Conservation (phyloP, 2,888 invertebrate genomes). For the Drosophila buzzatii region DNA sequence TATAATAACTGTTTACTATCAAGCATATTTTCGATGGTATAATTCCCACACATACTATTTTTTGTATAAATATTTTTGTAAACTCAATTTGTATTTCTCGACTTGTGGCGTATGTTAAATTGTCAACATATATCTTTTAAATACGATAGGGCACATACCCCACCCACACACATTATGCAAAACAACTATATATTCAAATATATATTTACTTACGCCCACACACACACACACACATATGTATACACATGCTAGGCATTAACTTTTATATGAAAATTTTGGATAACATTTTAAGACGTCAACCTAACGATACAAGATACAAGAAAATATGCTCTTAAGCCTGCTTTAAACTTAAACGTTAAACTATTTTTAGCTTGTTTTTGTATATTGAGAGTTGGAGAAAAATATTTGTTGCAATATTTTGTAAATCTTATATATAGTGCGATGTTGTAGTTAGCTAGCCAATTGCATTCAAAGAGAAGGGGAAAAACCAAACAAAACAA, state of each 20-base stretch:
- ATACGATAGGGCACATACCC: not conserved
- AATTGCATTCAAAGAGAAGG: slow-evolving; percentile 51
- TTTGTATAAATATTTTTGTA: slow-evolving; percentile 57
- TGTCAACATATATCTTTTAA: slow-evolving; percentile 37
- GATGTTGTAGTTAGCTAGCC: slow-evolving; percentile 75
- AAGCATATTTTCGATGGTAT: slow-evolving; percentile 26
- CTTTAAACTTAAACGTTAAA: slow-evolving; percentile 76
- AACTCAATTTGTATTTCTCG: slow-evolving; percentile 37
- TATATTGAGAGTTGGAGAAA: slow-evolving; percentile 44
- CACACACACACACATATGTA: slow-evolving; percentile 11
- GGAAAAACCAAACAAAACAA: slow-evolving; percentile 17
- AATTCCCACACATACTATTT: slow-evolving; percentile 31
- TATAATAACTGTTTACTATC: slow-evolving; percentile 7
- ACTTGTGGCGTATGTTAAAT: slow-evolving; percentile 36
- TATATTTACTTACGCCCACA: slow-evolving; percentile 14
- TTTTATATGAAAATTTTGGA: slow-evolving; percentile 73
- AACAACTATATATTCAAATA: slow-evolving; percentile 14
- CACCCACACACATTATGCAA: slow-evolving; percentile 8
- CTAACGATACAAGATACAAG: slow-evolving; percentile 66
- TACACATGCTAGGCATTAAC: slow-evolving; percentile 56
- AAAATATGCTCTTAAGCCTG: slow-evolving; percentile 63
- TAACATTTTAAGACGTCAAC: slow-evolving; percentile 61
- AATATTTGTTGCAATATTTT: slow-evolving; percentile 73
- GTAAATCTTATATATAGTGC: slow-evolving; percentile 65
- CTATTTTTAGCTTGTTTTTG: slow-evolving; percentile 77